phyloP scores from a whole-genome alignment of 1,140 invertebrate genomes.

The Chrysomallon squamiferum region DNA sequence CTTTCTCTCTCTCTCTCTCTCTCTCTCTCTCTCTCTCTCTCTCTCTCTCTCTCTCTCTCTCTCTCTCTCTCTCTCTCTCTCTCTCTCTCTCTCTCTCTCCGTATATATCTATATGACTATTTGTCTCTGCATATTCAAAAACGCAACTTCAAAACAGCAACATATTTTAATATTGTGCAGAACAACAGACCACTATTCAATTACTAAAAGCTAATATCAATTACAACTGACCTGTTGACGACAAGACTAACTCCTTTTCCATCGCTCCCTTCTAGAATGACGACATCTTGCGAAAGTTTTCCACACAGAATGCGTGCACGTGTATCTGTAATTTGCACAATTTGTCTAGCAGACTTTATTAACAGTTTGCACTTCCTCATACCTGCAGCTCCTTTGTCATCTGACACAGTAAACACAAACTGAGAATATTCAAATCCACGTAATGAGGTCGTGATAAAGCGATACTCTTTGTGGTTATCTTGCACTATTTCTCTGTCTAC shows the following conservation, averaged over 20 bases:
- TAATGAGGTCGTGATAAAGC: not conserved
- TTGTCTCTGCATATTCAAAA: too few species aligned
- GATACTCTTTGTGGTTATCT: not conserved
- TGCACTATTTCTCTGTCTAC: not conserved
- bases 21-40: too few species aligned
- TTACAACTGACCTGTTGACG: constrained; percentile 55
- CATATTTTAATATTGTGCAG: too few species aligned
- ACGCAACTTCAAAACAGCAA: too few species aligned
- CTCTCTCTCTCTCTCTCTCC: too few species aligned
- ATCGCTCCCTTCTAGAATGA: constrained; percentile 51
- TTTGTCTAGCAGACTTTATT: constrained; percentile 64
- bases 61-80: too few species aligned
- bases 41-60: too few species aligned
- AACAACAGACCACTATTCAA: too few species aligned
- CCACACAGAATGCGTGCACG: constrained; percentile 54
- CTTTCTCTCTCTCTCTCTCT: too few species aligned
- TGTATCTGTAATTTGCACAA: constrained; percentile 61
- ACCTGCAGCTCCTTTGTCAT: not conserved
- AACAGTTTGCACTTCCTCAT: constrained; percentile 50
- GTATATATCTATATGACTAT: too few species aligned
- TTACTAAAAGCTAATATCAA: too few species aligned
- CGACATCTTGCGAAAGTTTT: constrained; percentile 57
- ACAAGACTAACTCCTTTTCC: constrained; percentile 62
- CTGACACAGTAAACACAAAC: not conserved
- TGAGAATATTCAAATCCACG: not conserved